Evolutionary conservation across 2,888 invertebrate species (phyloP).

Genomic region (Morpho helenor): DNA sequence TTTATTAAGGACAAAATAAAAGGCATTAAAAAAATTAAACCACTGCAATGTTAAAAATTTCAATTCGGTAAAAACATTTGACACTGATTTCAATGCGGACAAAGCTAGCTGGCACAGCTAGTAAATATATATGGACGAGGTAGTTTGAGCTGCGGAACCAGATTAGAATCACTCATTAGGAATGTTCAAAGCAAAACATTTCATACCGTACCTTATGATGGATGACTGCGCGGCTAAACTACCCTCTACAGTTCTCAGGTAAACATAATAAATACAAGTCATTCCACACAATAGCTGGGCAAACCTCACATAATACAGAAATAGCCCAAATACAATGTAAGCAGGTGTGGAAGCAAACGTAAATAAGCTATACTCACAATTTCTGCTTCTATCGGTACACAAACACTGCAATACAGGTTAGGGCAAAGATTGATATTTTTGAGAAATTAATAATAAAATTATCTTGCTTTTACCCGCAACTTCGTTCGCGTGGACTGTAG

Average conservation of each 20-base stretch:
- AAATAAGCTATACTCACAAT: conserved; percentile 52
- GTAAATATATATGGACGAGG: neutral
- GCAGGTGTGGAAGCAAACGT: conserved; percentile 46
- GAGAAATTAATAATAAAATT: no score
- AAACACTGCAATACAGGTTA: conserved; percentile 25
- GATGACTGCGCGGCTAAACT: conserved; percentile 1
- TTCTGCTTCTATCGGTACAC: conserved; percentile 37
- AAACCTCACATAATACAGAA: conserved; percentile 21
- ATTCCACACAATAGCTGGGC: conserved; percentile 13
- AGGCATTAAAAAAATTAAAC: no score
- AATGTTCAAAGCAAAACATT: conserved; percentile 8
- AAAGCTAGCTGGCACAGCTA: no score
- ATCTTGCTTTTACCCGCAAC: no score
- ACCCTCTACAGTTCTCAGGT: conserved; percentile 3
- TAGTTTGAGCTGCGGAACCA: neutral
- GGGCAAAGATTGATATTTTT: neutral
- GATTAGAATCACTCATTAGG: conserved; percentile 3
- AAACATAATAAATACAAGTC: conserved; percentile 15
- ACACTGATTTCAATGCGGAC: no score
- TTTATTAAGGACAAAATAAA: no score
- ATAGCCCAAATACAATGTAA: conserved; percentile 38
- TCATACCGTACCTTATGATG: conserved; percentile 14
- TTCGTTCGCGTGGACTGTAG: no score
- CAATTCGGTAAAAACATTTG: no score
- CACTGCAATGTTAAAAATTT: no score